Evolutionary conservation across 2,797 vertebrate genomes (phyloP).

Genomic region (Botia kubotai): DNA sequence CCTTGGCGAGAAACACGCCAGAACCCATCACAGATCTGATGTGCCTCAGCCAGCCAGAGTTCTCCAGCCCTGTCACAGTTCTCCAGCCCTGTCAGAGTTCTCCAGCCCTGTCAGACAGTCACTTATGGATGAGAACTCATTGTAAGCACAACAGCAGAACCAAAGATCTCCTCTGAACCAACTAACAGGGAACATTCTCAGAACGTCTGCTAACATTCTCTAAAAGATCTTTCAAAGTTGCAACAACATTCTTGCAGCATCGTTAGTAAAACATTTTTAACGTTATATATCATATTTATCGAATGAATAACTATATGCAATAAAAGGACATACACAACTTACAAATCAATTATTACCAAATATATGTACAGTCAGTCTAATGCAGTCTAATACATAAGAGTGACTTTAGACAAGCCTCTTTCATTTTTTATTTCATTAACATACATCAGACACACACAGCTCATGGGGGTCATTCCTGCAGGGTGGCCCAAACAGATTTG

Average conservation of each 20-base stretch:
- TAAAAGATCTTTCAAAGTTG: too few species aligned
- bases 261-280: too few species aligned
- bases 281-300: too few species aligned
- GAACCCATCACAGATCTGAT: slow-evolving; percentile 86
- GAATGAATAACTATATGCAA: too few species aligned
- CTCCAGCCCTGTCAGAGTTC: slow-evolving; percentile 78
- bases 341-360: too few species aligned
- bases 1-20: slow-evolving; percentile 81
- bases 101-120: slow-evolving; percentile 66
- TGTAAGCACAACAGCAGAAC: slow-evolving; percentile 53
- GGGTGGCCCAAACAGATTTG: slow-evolving; percentile 59
- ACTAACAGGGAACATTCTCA: too few species aligned
- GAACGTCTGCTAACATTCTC: too few species aligned
- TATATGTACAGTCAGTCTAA: too few species aligned
- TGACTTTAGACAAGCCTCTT: background rate
- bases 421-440: slow-evolving; percentile 10
- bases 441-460: slow-evolving; percentile 7
- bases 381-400: background rate
- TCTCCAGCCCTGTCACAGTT: slow-evolving; percentile 84
- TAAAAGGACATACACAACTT: too few species aligned
- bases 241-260: too few species aligned
- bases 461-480: slow-evolving; percentile 35
- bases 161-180: too few species aligned
- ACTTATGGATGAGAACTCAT: slow-evolving; percentile 83
- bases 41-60: slow-evolving; percentile 83